Conservation (phyloP, 2,797 vertebrate genomes). For the Psittacula echo region DNA sequence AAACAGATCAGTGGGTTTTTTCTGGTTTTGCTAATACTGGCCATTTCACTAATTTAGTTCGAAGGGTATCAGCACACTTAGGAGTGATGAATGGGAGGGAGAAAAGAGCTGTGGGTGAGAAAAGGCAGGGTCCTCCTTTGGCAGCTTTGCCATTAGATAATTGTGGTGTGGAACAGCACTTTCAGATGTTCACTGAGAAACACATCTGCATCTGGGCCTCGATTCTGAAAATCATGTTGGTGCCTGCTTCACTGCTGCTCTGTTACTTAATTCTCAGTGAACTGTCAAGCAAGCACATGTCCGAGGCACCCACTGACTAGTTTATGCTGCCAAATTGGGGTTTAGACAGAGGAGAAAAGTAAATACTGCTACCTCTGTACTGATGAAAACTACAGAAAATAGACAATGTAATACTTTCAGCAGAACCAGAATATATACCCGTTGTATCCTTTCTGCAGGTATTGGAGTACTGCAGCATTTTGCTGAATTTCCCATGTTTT, state of each 20-base stretch:
- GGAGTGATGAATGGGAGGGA: slow-evolving; percentile 44
- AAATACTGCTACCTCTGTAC: background rate
- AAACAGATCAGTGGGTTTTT: slow-evolving; percentile 4
- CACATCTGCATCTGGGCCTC: background rate
- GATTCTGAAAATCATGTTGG: background rate
- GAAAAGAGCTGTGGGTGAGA: slow-evolving; percentile 26
- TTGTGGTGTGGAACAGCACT: background rate
- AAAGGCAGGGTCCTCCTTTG: slow-evolving; percentile 39
- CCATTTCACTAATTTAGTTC: slow-evolving; percentile 33
- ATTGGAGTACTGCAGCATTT: background rate
- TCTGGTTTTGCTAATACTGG: slow-evolving; percentile 14
- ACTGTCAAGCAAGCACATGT: background rate
- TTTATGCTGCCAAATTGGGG: background rate
- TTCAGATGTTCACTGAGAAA: slow-evolving; percentile 19
- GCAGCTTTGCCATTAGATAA: slow-evolving; percentile 32
- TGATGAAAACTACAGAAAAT: background rate
- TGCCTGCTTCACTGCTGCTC: background rate
- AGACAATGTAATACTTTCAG: background rate
- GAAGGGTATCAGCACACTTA: slow-evolving; percentile 38
- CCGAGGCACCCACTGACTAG: background rate
- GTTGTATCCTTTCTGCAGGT: background rate
- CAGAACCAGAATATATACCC: background rate
- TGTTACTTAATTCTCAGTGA: slow-evolving; percentile 11
- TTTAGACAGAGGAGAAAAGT: background rate
- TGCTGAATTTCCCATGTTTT: background rate